Base-by-base conservation (phyloP, 2,113 vertebrate genomes). In the Pluvianellus socialis region DNA sequence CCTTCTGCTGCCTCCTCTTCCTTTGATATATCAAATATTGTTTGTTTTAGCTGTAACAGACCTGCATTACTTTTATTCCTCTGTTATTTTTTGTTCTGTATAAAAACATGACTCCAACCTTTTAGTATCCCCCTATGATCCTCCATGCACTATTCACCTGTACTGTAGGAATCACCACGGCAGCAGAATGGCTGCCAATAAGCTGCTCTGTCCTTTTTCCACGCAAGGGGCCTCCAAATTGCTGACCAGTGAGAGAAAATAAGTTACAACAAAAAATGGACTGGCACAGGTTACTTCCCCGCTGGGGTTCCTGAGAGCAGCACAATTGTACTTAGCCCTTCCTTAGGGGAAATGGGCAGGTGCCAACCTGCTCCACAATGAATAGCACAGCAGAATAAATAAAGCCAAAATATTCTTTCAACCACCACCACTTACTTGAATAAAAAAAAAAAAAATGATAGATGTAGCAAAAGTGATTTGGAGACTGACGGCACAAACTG, bases 211-310 rank as follows among this genome's bases (percentile, higher is more conserved):
- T 92, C 45, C 40, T 87, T 89, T 95, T 87, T 91, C 80, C 62
- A 38, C 66, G 49, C 77, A 89, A 94, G 86, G 90, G 58, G 70
- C 50, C 77, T 96, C 80, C 80, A 94, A 95, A 94, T 94, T 94
- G 88, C 76, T 92, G 92, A 94, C 83, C 91, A 87, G 92, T 47
- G 86, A 87, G 88, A 70, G 89, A 93, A 97, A 97, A 92, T 79
- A 95, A 87, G 76, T 87, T 95, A 73, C 62, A 95, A 75, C 45
- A 85, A 74, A 91, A 85, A 94, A 87, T 62, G 19, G 73, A 27
- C 66, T 92, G 80, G 53, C 74, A 90, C 14, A 79, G 49, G 56
- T 89, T 89, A 82, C 58, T 92, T 92, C 12, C 86, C 66, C 3
- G 5, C 58, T 91, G 95, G 40, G 47, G 14, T 79, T 92, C 61